Evolutionary conservation across 2,113 vertebrate species (phyloP).

Genomic region (Rhegmatorhina hoffmannsi): DNA sequence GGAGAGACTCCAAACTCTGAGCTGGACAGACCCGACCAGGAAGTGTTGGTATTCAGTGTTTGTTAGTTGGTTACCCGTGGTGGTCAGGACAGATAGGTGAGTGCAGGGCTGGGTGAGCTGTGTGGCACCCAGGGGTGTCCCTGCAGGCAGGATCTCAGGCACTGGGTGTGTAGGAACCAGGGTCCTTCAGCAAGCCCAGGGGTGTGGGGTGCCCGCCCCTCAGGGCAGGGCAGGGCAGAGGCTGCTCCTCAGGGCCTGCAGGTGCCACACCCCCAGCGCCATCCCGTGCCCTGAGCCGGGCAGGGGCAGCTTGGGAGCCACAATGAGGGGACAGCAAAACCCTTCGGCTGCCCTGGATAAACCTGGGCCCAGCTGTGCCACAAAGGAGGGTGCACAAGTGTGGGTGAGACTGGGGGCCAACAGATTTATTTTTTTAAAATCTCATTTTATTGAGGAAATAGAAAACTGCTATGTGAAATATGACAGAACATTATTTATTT

Average conservation of each 20-base stretch:
- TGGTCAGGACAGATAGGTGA: not conserved
- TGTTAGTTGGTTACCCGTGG: not conserved
- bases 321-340: not conserved
- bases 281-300: accelerated
- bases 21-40: not conserved
- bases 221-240: not conserved
- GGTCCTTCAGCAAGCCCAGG: not conserved
- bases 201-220: accelerated
- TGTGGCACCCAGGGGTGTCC: not conserved
- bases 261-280: no score
- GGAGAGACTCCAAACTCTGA: not conserved
- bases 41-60: not conserved
- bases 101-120: not conserved
- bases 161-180: not conserved
- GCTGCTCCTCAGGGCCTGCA: not conserved
- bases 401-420: no score
- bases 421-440: not conserved
- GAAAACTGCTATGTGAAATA: not conserved
- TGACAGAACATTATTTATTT: not conserved
- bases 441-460: not conserved
- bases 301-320: not conserved
- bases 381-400: not conserved
- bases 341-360: not conserved
- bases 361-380: not conserved
- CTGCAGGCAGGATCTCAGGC: not conserved